Conservation (phyloP, 92 coral and sea anemone species). For the Porites divaricata region DNA sequence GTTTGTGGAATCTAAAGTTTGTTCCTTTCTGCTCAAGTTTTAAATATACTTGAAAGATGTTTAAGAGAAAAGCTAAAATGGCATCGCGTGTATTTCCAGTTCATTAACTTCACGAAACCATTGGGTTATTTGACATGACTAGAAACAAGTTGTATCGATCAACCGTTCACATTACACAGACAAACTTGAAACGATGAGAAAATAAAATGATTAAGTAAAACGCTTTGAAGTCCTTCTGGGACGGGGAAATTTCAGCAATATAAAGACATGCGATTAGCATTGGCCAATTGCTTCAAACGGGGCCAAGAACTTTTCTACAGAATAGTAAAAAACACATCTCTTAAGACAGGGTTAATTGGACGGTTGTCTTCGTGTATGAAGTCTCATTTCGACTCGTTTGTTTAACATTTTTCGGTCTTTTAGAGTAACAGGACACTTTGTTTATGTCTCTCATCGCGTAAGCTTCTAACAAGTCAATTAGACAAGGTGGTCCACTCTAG, state of each 20-base stretch:
- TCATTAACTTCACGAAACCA: constrained; percentile 3
- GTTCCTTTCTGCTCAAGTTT: background rate
- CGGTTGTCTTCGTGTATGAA: background rate
- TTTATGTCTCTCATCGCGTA: constrained; percentile 25
- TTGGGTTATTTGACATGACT: constrained; percentile 7
- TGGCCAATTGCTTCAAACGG: background rate
- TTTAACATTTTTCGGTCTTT: constrained; percentile 37
- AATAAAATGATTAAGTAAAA: too few species aligned
- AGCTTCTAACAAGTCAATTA: constrained; percentile 20
- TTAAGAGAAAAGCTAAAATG: background rate
- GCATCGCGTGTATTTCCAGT: constrained; percentile 10
- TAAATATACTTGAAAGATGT: background rate
- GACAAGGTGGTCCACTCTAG: constrained; percentile 16
- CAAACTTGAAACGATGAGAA: too few species aligned
- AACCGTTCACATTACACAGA: constrained; percentile 6
- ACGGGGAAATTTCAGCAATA: background rate
- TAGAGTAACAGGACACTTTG: constrained; percentile 33
- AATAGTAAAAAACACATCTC: background rate
- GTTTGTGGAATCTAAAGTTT: constrained; percentile 7
- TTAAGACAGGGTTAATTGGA: background rate
- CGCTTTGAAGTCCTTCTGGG: too few species aligned
- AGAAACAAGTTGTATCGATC: background rate
- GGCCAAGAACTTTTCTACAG: background rate
- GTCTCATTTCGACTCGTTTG: background rate
- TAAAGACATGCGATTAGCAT: background rate